Conservation (phyloP, 2,888 invertebrate genomes). For the Melipona bicolor region DNA sequence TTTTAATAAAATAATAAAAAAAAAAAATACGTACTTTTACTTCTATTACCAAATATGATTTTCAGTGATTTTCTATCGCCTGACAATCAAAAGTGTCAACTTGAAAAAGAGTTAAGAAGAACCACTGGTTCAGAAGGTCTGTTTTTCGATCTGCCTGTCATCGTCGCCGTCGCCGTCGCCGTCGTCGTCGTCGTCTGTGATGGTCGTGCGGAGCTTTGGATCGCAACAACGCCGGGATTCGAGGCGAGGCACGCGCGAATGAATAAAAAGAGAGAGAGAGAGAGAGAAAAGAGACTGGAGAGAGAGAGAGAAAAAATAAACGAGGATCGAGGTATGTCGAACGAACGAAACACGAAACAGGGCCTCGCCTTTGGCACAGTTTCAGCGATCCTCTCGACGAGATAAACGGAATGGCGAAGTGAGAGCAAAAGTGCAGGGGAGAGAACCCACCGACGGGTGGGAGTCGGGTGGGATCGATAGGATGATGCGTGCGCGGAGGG, state of each 20-base stretch:
- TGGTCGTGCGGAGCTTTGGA: too few relatives aligned
- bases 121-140: too few relatives aligned
- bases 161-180: not conserved
- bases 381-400: constrained; percentile 52
- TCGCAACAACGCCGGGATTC: constrained; percentile 22
- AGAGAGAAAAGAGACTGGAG: not conserved
- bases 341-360: constrained; percentile 24
- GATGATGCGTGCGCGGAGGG: constrained; percentile 8
- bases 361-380: constrained; percentile 47
- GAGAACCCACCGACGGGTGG: not conserved
- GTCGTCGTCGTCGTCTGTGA: not conserved
- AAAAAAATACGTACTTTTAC: too few relatives aligned
- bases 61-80: too few relatives aligned
- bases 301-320: not conserved
- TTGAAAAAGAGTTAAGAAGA: too few relatives aligned
- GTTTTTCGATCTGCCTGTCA: too few relatives aligned
- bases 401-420: constrained; percentile 48
- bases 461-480: constrained; percentile 26
- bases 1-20: too few relatives aligned
- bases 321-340: not conserved
- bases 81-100: too few relatives aligned
- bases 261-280: not conserved
- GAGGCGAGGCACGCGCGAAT: constrained; percentile 18
- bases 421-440: constrained; percentile 35
- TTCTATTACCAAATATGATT: too few relatives aligned